Percentiles rank a stretch among this genome's conserved stretches.
Conservation (phyloP, 2,113 vertebrate genomes). For the Turnix velox region DNA sequence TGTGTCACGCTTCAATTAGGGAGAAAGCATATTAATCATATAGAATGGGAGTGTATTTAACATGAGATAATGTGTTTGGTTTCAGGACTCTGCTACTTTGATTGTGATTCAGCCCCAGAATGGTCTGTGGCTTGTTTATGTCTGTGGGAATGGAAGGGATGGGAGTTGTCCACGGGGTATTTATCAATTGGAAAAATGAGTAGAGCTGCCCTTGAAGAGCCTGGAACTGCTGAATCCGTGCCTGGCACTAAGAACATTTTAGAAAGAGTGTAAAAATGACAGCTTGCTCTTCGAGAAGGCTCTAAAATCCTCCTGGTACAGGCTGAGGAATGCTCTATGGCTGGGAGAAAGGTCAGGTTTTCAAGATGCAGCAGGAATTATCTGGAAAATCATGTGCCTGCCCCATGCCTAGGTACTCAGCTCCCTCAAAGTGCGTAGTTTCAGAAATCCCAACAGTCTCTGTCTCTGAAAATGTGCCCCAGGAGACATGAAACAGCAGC, state of each 20-base stretch:
- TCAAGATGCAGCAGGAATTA: neutral
- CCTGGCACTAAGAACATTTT: neutral
- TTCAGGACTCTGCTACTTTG: neutral
- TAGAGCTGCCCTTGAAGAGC: neutral
- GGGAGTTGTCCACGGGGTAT: neutral
- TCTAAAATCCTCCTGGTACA: neutral
- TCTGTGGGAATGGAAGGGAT: neutral
- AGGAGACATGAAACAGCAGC: neutral
- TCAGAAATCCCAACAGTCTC: neutral
- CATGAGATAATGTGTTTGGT: neutral
- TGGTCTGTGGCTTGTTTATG: neutral
- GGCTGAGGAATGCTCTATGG: neutral
- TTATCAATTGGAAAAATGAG: neutral
- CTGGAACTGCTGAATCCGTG: neutral
- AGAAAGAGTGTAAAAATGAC: neutral
- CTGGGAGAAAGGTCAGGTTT: neutral
- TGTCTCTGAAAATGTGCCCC: neutral
- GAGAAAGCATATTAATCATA: neutral
- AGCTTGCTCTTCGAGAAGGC: neutral
- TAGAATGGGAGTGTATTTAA: neutral
- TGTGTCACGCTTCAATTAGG: constrained; percentile 16
- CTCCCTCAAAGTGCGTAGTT: neutral
- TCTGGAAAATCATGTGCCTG: neutral
- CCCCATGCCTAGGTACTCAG: neutral
- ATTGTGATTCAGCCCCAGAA: neutral